Evolutionary conservation across 1,140 invertebrate species (phyloP).

Genomic region (Ylistrum balloti): DNA sequence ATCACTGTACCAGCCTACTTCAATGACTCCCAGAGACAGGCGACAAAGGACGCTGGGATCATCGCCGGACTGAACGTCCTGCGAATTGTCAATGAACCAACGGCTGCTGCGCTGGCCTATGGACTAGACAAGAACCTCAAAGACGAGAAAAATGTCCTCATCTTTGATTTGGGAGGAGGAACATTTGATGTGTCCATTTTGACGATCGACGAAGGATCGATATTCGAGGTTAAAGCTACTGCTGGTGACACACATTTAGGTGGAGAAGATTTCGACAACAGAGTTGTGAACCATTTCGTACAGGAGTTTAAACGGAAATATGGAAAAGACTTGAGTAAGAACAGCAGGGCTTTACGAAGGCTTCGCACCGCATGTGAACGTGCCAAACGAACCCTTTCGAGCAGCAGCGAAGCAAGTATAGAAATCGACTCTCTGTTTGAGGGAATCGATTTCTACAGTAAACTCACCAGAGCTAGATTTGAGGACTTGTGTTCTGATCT

Average conservation of each 20-base stretch:
- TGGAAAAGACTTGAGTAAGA: too few relatives aligned
- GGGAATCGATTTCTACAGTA: too few relatives aligned
- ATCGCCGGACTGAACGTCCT: slow-evolving; percentile 85
- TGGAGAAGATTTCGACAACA: slow-evolving; percentile 88
- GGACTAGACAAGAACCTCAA: slow-evolving; percentile 84
- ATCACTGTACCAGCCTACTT: slow-evolving; percentile 83
- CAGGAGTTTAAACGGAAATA: too few relatives aligned
- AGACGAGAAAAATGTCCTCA: slow-evolving; percentile 73
- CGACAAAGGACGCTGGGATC: slow-evolving; percentile 82
- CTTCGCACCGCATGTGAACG: too few relatives aligned
- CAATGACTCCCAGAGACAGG: slow-evolving; percentile 81
- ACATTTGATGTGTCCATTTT: slow-evolving; percentile 76
- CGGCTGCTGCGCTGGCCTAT: slow-evolving; percentile 83
- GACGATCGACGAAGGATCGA: slow-evolving; percentile 85
- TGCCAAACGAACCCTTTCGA: too few relatives aligned
- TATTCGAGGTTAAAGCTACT: slow-evolving; percentile 89
- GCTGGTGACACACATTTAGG: slow-evolving; percentile 83
- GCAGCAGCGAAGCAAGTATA: too few relatives aligned
- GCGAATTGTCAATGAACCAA: slow-evolving; percentile 83
- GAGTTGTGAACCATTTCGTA: slow-evolving; percentile 90
- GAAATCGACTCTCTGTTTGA: too few relatives aligned
- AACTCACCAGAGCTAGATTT: too few relatives aligned
- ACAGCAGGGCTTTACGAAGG: too few relatives aligned
- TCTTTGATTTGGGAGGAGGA: slow-evolving; percentile 73
- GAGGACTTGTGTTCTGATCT: too few relatives aligned